Conservation (phyloP, 2,113 vertebrate species). For the Lophochroa leadbeateri region DNA sequence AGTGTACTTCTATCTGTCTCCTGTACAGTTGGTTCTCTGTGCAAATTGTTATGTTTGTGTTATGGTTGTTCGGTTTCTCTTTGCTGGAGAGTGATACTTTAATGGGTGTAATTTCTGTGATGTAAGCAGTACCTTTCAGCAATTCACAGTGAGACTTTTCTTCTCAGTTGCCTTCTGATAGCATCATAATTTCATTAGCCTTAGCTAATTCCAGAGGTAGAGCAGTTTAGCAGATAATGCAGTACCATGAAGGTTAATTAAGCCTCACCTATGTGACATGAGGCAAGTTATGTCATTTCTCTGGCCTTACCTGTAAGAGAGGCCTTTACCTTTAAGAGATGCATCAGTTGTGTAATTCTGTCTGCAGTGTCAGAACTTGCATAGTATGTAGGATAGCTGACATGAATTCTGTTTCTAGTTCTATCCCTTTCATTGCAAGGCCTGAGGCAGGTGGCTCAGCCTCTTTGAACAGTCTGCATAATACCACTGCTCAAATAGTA, state of each 20-base stretch:
- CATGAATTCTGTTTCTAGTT: neutral
- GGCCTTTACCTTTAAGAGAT: neutral
- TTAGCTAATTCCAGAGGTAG: neutral
- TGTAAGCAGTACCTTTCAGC: neutral
- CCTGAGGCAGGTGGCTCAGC: neutral
- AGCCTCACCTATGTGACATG: neutral
- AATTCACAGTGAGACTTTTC: neutral
- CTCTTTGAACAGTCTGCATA: neutral
- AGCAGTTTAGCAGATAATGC: neutral
- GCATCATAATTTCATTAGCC: neutral
- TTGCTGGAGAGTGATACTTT: neutral
- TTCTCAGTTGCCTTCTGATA: neutral
- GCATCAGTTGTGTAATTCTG: neutral
- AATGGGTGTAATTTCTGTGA: neutral
- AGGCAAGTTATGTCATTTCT: neutral
- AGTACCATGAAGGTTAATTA: neutral
- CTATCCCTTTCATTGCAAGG: neutral
- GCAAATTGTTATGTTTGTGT: neutral
- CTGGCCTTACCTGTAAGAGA: neutral
- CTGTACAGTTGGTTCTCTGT: neutral
- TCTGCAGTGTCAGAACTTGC: neutral
- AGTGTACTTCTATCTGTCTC: neutral
- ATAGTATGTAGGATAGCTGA: neutral
- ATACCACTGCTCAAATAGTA: neutral
- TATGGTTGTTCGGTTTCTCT: neutral